Evolutionary conservation across 2,888 invertebrate species (phyloP).

Genomic region (Xestobium rufovillosum): DNA sequence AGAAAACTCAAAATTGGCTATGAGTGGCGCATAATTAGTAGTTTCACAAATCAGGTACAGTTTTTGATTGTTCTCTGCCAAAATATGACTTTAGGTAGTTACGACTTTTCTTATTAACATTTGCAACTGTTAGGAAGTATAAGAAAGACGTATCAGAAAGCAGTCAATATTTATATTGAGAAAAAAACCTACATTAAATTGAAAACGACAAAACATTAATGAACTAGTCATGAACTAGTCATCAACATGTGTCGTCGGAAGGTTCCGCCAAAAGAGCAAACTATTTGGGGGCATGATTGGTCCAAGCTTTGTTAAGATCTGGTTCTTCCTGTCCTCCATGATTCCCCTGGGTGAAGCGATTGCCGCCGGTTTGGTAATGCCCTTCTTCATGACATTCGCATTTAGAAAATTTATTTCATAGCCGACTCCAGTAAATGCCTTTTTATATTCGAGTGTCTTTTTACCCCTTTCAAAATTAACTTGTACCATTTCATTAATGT

Average conservation of each 20-base stretch:
- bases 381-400: constrained; percentile 1
- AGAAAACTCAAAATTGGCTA: not conserved
- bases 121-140: no score
- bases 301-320: not conserved
- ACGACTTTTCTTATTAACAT: no score
- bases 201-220: no score
- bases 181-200: no score
- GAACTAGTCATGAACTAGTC: no score
- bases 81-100: not conserved
- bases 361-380: not conserved
- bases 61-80: constrained; percentile 1
- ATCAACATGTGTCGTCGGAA: constrained; percentile 1
- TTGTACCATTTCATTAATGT: constrained; percentile 1
- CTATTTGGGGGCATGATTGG: not conserved
- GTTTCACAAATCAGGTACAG: constrained; percentile 3
- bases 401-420: constrained; percentile 2
- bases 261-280: constrained; percentile 1
- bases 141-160: no score
- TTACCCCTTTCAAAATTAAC: not conserved
- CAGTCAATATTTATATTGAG: no score
- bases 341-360: constrained; percentile 2
- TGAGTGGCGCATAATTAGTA: constrained; percentile 2
- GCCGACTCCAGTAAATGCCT: not conserved
- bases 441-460: not conserved
- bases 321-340: constrained; percentile 3